Conservation (phyloP, 2,113 vertebrate species). For the Embiotoca jacksoni region DNA sequence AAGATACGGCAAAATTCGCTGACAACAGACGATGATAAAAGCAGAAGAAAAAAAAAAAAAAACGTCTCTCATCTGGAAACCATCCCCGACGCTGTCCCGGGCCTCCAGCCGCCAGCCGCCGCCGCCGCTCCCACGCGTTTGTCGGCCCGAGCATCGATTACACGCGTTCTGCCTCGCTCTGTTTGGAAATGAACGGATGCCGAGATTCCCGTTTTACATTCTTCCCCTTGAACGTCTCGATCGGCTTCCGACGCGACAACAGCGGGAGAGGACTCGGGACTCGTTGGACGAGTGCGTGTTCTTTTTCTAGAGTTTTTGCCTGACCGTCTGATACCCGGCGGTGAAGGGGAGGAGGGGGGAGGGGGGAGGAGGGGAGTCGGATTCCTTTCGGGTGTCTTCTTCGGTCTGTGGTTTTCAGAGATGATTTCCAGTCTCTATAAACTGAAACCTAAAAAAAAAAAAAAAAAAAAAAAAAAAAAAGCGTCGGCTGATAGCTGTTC, state of each 20-base stretch:
- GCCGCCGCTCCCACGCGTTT: conserved; percentile 40
- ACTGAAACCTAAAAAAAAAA: no score
- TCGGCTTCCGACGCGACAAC: no score
- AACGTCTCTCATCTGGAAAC: conserved; percentile 69
- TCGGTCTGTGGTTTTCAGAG: neutral
- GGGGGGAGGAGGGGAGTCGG: no score
- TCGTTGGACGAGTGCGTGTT: no score
- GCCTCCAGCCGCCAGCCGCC: neutral
- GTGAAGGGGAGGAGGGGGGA: no score
- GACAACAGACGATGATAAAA: conserved; percentile 63
- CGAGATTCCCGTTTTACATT: conserved; percentile 62
- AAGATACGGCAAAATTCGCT: conserved; percentile 38
- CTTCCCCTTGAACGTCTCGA: conserved; percentile 16
- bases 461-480: no score
- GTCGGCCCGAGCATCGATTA: conserved; percentile 73
- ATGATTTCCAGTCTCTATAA: neutral
- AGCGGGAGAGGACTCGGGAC: no score
- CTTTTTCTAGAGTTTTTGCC: no score
- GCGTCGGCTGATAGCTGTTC: no score
- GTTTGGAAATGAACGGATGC: conserved; percentile 70
- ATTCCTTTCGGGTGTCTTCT: neutral
- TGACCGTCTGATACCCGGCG: no score
- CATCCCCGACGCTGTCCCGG: conserved; percentile 25
- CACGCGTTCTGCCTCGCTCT: conserved; percentile 50
- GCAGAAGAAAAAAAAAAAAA: neutral